Percentiles rank a stretch among this genome's conserved stretches.
Conservation (phyloP, 2,888 invertebrate species). For the Scaptomyza tumidula region DNA sequence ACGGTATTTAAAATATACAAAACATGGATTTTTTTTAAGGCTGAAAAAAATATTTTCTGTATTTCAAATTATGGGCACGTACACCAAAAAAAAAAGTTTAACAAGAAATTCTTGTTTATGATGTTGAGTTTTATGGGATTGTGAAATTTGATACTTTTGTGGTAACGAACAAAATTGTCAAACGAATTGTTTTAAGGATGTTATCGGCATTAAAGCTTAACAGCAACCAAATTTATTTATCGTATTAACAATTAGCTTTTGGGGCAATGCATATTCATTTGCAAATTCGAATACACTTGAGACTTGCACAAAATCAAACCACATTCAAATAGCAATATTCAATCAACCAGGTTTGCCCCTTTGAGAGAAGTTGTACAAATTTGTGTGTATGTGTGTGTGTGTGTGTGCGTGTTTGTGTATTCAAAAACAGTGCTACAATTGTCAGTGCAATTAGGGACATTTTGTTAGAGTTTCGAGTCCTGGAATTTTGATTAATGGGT, state of each 20-base stretch:
- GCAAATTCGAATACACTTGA: constrained; percentile 71
- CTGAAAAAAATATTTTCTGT: not conserved
- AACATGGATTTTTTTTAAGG: constrained; percentile 30
- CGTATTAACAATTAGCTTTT: constrained; percentile 48
- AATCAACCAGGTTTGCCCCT: constrained; percentile 54
- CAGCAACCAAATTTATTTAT: constrained; percentile 35
- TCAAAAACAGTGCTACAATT: constrained; percentile 42
- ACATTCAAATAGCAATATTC: constrained; percentile 72
- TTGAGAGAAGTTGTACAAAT: constrained; percentile 4
- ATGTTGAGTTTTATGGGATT: constrained; percentile 29
- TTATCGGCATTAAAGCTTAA: constrained; percentile 10
- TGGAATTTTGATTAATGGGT: constrained; percentile 59
- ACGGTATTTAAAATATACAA: constrained; percentile 56
- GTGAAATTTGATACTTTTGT: not conserved
- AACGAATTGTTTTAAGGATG: constrained; percentile 13
- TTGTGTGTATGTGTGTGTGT: not conserved
- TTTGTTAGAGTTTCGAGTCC: constrained; percentile 26
- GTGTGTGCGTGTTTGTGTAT: constrained; percentile 9
- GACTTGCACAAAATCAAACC: constrained; percentile 70
- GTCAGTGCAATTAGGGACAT: constrained; percentile 56
- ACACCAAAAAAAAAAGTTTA: constrained; percentile 25
- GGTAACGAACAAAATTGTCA: not conserved
- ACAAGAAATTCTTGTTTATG: constrained; percentile 36
- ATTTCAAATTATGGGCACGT: constrained; percentile 60
- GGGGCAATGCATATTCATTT: constrained; percentile 50